Evolutionary conservation across 2,113 vertebrate genomes (phyloP).

Genomic region (Petrocephalus microphthalmus): DNA sequence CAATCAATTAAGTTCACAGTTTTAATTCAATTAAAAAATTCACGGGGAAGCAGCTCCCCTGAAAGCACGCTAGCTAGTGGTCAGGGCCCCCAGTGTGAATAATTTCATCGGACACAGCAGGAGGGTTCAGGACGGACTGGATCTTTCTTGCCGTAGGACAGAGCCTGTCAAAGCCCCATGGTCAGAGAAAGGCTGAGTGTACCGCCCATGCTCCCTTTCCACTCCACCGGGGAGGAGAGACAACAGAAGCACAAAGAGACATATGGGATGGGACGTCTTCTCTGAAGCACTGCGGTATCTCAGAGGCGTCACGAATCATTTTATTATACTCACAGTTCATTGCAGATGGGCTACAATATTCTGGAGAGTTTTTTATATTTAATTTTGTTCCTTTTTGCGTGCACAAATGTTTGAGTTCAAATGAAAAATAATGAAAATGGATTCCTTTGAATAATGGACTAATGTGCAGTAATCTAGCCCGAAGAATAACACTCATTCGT

Average conservation of each 20-base stretch:
- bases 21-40: slow-evolving; percentile 11
- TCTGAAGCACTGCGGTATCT: not conserved
- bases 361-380: not conserved
- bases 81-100: not conserved
- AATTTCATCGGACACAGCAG: not conserved
- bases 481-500: not conserved
- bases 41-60: not conserved
- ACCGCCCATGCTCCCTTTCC: not conserved
- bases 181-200: not conserved
- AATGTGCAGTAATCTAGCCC: not conserved
- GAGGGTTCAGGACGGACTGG: not conserved
- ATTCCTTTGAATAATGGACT: not conserved
- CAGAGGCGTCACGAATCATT: not conserved
- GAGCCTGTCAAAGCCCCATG: not conserved
- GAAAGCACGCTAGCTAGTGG: not conserved
- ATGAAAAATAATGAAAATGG: not conserved
- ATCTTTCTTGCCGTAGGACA: not conserved
- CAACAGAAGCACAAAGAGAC: not conserved
- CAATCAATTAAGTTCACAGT: not conserved
- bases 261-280: not conserved
- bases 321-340: not conserved
- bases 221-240: not conserved
- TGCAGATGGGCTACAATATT: not conserved
- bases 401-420: not conserved
- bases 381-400: not conserved